Evolutionary conservation across 2,797 vertebrate species (phyloP), one percentile per base, ranked within the genome.

Genomic region (Phalanger gymnotis): DNA sequence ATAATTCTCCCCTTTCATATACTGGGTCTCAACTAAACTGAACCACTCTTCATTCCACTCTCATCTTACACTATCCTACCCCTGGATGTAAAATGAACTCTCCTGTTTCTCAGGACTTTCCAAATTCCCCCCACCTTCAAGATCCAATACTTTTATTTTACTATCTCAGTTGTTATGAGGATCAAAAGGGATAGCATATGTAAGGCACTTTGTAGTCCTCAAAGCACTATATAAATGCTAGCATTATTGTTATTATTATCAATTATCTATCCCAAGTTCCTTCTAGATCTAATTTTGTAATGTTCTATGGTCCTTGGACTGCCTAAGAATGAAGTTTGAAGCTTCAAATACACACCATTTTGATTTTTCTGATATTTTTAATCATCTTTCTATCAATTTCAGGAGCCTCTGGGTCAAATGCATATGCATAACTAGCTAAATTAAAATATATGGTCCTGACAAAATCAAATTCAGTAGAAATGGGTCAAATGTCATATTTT

Each of bases 391-490:
- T 81, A 27, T 81, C 40, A 81, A 11, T 47, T 2, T 81, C 73
- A 47, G 22, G 40, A 7, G 19, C 0, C 0, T 22, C 40, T 81
- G 22, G 25, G 9, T 81, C 40, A 81, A 81, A 47, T 25, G 6
- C 13, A 47, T 47, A 47, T 47, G 7, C 27, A 4, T 47, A 81
- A 47, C 47, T 81, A 81, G 0, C 22, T 81, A 47, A 27, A 47
- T 81, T 25, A 11, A 47, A 81, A 47, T 81, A 27, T 81, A 27
- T 14, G 12, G 12, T n/a, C 53, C 31, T 54, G 90, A 66, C 55
- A 94, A 95, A 90, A 92, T 92, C 22, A 22, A 54, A 66, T 90
- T 10, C 19, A 30, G 34, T 93, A 30, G 61, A 95, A 93, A 91
- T 51, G 16, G 92, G 4, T 16, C 19, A 81, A 73, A 47, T 27